Conservation (phyloP, 1,140 invertebrate species). For the Sarcophaga peregrina region DNA sequence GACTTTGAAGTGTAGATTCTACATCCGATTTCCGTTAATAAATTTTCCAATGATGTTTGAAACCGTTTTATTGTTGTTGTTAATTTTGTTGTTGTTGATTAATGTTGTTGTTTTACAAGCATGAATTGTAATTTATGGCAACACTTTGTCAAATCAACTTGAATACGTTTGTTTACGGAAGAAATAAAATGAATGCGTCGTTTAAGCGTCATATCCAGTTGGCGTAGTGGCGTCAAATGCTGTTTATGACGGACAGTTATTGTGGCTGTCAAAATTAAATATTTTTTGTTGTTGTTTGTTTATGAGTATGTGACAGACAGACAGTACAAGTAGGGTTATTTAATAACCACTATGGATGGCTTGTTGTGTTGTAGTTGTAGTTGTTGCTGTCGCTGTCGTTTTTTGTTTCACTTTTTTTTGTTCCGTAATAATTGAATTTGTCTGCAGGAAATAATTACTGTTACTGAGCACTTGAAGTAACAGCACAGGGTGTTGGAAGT, state of each 20-base stretch:
- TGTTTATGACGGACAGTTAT: background rate
- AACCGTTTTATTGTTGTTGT: background rate
- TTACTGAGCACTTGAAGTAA: too few species aligned
- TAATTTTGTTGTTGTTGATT: background rate
- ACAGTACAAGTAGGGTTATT: background rate
- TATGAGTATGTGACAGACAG: background rate
- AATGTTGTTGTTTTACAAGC: background rate
- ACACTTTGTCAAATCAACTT: background rate
- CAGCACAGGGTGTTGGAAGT: too few species aligned
- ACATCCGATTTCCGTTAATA: too few species aligned
- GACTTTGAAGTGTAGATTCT: too few species aligned
- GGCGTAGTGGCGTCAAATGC: constrained; percentile 9
- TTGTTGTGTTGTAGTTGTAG: background rate
- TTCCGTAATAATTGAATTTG: too few species aligned
- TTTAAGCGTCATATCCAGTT: background rate
- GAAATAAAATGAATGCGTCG: background rate
- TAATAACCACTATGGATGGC: background rate
- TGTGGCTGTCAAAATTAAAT: too few species aligned
- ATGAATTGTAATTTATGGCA: constrained; percentile 25
- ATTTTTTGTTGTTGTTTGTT: background rate
- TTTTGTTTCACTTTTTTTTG: background rate
- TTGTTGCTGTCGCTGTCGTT: constrained; percentile 35
- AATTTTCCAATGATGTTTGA: too few species aligned
- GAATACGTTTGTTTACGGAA: background rate
- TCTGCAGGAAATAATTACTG: too few species aligned